Base-by-base conservation (phyloP, 1,140 invertebrate genomes). In the Euwallacea fornicatus region DNA sequence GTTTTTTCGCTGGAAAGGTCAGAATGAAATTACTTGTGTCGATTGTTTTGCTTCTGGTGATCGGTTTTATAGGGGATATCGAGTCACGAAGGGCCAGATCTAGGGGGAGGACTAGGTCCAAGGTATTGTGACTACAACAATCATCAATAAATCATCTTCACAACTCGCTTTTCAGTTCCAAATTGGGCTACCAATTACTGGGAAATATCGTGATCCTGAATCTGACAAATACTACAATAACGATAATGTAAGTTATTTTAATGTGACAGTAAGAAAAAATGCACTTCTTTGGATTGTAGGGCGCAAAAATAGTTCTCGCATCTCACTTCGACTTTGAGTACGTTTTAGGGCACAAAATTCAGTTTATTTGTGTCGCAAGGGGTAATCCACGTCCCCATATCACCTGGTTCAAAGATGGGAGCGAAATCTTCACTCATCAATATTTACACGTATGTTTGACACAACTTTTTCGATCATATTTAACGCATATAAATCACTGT, bases 321-420 rank as follows among this genome's bases (percentile, higher is more conserved):
- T 96, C 94, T 0, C 94, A 96, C 82, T 97, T 96, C 83, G 94
- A 96, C 83, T 89, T 92, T 83, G 93, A 96, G 86, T 97, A 96
- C 82, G 91, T 93, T 43, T 80, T 97, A 73, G 95, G 95, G 6
- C 94, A 96, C 81, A 97, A 96, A 83, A 95, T 97, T 63, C 91
- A 91, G 2, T 96, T 97, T 77, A 83, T 96, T 13, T 97, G 95
- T 80, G 90, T 93, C 11, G 94, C 94, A 0, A 89, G 89, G 78
- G 94, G 94, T 11, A 88, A 87, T 70, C 94, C 94, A 3, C 83
- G 92, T 55, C 93, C 93, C 0, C 91, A 93, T 43, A 94, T 96
- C 47, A 95, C 93, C 7, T 96, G 94, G 94, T 95, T 93, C 79
- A 96, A 96, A 82, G 94, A 96, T 83, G 93, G 93, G 8, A 88